These are phyloP conservation scores for Anthonomus grandis DNA, from an alignment of 1,140 invertebrate genomes.

Conservation along the genomic window DNA sequence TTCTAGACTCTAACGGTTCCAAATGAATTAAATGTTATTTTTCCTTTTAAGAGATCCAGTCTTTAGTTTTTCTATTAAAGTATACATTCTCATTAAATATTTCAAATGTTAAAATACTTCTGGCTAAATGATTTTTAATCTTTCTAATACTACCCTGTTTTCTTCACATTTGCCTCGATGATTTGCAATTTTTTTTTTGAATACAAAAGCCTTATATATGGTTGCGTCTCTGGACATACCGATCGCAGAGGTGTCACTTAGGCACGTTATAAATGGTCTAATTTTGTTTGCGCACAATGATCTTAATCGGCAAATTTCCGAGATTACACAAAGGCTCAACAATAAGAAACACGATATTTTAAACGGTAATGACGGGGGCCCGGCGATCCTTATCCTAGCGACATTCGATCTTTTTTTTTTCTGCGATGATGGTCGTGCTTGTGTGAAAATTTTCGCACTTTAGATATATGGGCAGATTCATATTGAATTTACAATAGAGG, in stretches of 20 bases:
- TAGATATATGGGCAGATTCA: not conserved
- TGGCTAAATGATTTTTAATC: not conserved
- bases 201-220: conserved; percentile 30
- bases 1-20: not conserved
- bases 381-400: conserved; percentile 25
- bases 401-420: conserved; percentile 30
- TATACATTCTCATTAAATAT: not conserved
- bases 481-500: not conserved
- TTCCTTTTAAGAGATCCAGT: too few relatives aligned
- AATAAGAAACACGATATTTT: conserved; percentile 30
- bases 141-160: conserved; percentile 17
- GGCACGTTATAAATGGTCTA: conserved; percentile 41
- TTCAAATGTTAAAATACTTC: not conserved
- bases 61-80: not conserved
- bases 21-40: not conserved
- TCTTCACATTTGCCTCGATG: conserved; percentile 32
- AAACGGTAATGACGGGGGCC: conserved; percentile 24
- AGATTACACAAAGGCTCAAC: conserved; percentile 3
- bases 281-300: conserved; percentile 31
- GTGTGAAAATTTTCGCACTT: conserved; percentile 2
- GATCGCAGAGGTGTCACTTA: conserved; percentile 40
- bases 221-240: conserved; percentile 36
- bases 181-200: conserved; percentile 38
- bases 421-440: not conserved
- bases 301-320: conserved; percentile 25